These are phyloP conservation scores for Laupala kohalensis DNA, from an alignment of 1,140 invertebrate species.

Conservation along the genomic window DNA sequence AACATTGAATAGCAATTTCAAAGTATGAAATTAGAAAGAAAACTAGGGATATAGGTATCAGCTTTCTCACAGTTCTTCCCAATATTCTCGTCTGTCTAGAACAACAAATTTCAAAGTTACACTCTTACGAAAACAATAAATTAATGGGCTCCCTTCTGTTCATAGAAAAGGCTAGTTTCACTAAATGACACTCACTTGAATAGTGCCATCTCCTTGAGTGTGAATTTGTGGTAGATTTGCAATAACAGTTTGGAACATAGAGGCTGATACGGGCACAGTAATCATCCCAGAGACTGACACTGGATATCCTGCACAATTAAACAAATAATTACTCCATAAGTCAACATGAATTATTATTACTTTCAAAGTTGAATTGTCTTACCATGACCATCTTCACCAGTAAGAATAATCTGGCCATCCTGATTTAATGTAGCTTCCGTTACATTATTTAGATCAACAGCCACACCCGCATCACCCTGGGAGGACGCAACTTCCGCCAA, in stretches of 20 bases:
- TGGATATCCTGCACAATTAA: conserved; percentile 50
- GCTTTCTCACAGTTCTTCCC: too few species aligned
- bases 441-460: conserved; percentile 76
- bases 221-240: conserved; percentile 76
- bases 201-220: conserved; percentile 56
- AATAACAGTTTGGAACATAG: conserved; percentile 93
- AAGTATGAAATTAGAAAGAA: too few species aligned
- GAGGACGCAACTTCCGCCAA: conserved; percentile 50
- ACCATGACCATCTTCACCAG: conserved; percentile 88
- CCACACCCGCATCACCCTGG: conserved; percentile 51
- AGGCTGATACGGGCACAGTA: conserved; percentile 84
- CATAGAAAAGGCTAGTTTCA: too few species aligned
- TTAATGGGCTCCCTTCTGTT: too few species aligned
- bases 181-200: conserved; percentile 47
- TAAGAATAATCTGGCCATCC: conserved; percentile 89
- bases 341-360: not conserved
- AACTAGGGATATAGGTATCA: too few species aligned
- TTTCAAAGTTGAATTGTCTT: conserved; percentile 17
- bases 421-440: conserved; percentile 76
- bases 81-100: too few species aligned
- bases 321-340: not conserved
- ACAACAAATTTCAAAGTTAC: too few species aligned
- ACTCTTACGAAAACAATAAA: too few species aligned
- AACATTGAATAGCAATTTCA: too few species aligned
- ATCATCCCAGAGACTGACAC: conserved; percentile 87